phyloP scores from a whole-genome alignment of 2,888 invertebrate genomes.

The Anodontia alba region DNA sequence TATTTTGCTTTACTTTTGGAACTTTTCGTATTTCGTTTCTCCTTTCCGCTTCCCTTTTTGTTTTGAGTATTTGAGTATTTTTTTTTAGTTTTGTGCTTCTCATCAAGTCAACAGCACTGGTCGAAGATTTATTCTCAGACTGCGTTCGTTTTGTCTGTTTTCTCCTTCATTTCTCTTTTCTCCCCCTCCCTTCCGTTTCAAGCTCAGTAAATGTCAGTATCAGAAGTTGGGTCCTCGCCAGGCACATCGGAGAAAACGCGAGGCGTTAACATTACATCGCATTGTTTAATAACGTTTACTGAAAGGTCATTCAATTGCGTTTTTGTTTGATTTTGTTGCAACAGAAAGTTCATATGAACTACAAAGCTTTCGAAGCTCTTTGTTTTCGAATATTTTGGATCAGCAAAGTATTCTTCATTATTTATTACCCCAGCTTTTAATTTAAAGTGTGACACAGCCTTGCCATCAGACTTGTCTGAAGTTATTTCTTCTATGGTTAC shows the following conservation, averaged over 20 bases:
- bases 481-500: not conserved
- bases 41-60: no score
- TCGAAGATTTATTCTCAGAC: no score
- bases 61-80: no score
- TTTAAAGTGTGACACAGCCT: constrained; percentile 6
- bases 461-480: constrained; percentile 15
- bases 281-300: constrained; percentile 2
- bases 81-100: no score
- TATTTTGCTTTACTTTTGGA: not conserved
- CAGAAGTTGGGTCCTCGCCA: no score
- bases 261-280: constrained; percentile 16
- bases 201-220: no score
- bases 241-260: no score
- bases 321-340: not conserved
- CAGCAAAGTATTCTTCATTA: not conserved
- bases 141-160: no score
- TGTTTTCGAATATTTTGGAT: constrained; percentile 11
- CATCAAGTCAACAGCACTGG: no score
- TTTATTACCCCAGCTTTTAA: constrained; percentile 17
- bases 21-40: not conserved
- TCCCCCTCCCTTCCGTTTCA: no score
- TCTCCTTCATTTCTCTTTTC: no score
- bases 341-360: constrained; percentile 17
- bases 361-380: constrained; percentile 26
- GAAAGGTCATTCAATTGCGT: constrained; percentile 14